phyloP scores from a whole-genome alignment of 2,113 vertebrate genomes.

The Python bivittatus region DNA sequence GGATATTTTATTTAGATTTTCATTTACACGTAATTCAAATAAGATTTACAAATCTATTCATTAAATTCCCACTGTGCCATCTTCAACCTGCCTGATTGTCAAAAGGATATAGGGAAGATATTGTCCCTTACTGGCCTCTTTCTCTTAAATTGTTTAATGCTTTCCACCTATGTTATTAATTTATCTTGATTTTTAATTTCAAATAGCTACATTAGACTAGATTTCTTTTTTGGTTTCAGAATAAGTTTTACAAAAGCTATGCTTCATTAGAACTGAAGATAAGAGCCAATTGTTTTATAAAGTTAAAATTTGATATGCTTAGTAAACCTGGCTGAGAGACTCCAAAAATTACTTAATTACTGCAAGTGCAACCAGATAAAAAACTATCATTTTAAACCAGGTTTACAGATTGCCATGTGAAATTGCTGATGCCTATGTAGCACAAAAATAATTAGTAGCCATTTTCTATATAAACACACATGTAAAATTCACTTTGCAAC shows the following conservation, averaged over 20 bases:
- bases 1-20: constrained; percentile 41
- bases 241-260: background rate
- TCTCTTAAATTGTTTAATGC: background rate
- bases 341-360: background rate
- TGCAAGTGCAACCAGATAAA: background rate
- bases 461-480: background rate
- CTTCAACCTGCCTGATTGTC: background rate
- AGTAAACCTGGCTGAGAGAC: background rate
- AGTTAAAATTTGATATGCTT: background rate
- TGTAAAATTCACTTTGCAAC: background rate
- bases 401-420: background rate
- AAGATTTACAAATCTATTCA: background rate
- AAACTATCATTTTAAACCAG: background rate
- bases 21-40: constrained; percentile 20
- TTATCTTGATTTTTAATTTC: background rate
- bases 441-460: background rate
- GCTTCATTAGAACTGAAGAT: background rate
- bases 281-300: background rate
- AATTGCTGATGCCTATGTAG: background rate
- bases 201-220: fast-evolving
- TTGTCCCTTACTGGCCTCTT: background rate
- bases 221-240: constrained; percentile 16
- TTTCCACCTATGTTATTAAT: background rate
- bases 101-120: too few species aligned
- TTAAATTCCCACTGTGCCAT: background rate